These are phyloP conservation scores for Xylocopa sonorina DNA, from an alignment of 1,140 invertebrate genomes.

Conservation along the genomic window DNA sequence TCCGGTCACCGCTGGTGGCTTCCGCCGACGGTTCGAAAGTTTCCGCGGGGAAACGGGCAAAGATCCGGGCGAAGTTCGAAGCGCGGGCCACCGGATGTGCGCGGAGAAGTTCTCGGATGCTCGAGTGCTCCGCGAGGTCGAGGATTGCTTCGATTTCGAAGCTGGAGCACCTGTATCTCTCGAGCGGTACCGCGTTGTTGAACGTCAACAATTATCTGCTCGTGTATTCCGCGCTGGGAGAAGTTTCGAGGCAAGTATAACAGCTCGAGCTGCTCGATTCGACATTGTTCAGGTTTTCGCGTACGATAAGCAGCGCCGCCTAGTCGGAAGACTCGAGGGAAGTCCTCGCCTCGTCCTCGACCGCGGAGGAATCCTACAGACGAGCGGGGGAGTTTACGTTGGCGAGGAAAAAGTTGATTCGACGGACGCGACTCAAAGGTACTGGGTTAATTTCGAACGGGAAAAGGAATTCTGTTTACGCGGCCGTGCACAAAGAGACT, in stretches of 20 bases:
- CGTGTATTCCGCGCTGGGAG: too few species aligned
- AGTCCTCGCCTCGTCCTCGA: too few species aligned
- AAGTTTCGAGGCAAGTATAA: too few species aligned
- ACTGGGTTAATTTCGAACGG: not conserved
- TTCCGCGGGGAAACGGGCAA: not conserved
- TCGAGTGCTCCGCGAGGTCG: not conserved
- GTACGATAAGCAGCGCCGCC: too few species aligned
- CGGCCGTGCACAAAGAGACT: not conserved
- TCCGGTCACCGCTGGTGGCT: not conserved
- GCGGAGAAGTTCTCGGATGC: not conserved
- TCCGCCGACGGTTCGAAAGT: not conserved
- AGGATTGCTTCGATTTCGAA: too few species aligned
- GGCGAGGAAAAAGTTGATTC: not conserved
- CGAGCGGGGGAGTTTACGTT: not conserved
- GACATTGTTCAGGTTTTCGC: too few species aligned
- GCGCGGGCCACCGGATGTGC: not conserved
- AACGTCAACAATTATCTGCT: too few species aligned
- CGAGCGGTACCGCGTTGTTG: too few species aligned
- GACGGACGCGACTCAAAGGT: not conserved
- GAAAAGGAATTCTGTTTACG: constrained; percentile 27
- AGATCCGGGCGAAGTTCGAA: not conserved
- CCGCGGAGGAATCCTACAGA: not conserved
- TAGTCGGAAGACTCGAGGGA: too few species aligned
- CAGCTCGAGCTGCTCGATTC: too few species aligned
- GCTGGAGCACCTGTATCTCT: too few species aligned